phyloP scores from a whole-genome alignment of 92 coral and sea anemone species.

The Parazoanthus darwini region DNA sequence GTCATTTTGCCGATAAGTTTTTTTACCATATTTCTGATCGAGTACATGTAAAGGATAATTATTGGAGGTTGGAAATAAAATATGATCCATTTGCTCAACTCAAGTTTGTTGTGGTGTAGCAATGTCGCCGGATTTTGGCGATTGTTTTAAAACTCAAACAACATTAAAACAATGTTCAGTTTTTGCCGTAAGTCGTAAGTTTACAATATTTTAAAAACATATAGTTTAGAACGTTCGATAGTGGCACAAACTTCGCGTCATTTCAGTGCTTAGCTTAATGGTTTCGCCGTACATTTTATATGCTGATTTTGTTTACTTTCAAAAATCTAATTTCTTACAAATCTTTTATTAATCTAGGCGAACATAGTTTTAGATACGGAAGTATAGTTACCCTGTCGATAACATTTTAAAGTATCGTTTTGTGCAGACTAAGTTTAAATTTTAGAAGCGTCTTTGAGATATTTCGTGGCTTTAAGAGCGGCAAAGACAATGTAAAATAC shows the following conservation, averaged over 20 bases:
- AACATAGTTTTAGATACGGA: conserved; percentile 5
- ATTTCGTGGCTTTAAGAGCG: conserved; percentile 8
- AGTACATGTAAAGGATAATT: neutral
- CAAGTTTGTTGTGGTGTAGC: neutral
- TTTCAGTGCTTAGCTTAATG: neutral
- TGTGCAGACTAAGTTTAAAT: conserved; percentile 6
- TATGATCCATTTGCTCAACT: neutral
- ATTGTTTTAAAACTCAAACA: neutral
- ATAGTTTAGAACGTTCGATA: neutral
- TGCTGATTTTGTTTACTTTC: neutral
- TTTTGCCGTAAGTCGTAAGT: conserved; percentile 1
- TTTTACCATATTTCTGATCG: neutral
- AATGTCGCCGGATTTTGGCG: neutral
- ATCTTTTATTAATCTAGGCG: neutral
- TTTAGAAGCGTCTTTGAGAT: conserved; percentile 7
- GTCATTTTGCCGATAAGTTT: neutral
- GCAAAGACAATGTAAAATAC: conserved; percentile 6
- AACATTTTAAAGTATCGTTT: conserved; percentile 4
- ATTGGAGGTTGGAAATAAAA: neutral
- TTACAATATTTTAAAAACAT: neutral
- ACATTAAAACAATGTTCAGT: neutral
- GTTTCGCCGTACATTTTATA: neutral
- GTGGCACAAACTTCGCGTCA: conserved; percentile 2
- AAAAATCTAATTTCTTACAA: neutral
- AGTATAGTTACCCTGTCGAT: conserved; percentile 8